Conservation (phyloP, 2,888 invertebrate species). For the Chloroclystis v-ata region DNA sequence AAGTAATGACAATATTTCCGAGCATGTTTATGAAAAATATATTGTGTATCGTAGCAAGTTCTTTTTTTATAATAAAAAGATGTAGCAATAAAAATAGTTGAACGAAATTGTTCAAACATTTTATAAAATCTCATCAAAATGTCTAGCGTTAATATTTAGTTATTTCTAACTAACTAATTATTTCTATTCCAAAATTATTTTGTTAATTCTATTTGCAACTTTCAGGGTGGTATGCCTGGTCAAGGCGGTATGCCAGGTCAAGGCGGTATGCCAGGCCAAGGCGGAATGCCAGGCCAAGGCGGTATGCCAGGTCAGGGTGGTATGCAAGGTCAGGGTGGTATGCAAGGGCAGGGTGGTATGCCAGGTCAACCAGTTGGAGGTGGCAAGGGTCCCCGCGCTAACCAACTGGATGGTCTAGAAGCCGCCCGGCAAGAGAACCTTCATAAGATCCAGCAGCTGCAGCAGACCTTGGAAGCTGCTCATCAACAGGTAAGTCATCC, state of each 20-base stretch:
- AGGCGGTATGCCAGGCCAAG: conserved; percentile 12
- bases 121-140: too few relatives aligned
- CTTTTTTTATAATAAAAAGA: too few relatives aligned
- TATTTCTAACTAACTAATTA: too few relatives aligned
- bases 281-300: neutral
- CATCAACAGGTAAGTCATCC: conserved; percentile 77
- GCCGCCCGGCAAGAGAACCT: conserved; percentile 87
- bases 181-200: too few relatives aligned
- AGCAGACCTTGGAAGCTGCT: conserved; percentile 87
- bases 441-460: conserved; percentile 84
- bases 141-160: too few relatives aligned
- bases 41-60: too few relatives aligned
- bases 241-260: conserved; percentile 28
- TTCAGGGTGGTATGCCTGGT: neutral
- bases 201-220: too few relatives aligned
- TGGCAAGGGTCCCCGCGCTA: conserved; percentile 53
- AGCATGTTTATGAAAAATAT: too few relatives aligned
- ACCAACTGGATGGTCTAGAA: conserved; percentile 80
- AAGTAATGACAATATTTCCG: too few relatives aligned
- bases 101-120: too few relatives aligned
- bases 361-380: conserved; percentile 35
- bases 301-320: conserved; percentile 4
- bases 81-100: too few relatives aligned
- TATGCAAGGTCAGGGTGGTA: conserved; percentile 2
- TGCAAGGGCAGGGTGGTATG: conserved; percentile 8